Percentiles rank a stretch among this genome's conserved stretches.
These are phyloP conservation scores for Epinephelus lanceolatus DNA, from an alignment of 2,113 vertebrate genomes.

Conservation along the genomic window DNA sequence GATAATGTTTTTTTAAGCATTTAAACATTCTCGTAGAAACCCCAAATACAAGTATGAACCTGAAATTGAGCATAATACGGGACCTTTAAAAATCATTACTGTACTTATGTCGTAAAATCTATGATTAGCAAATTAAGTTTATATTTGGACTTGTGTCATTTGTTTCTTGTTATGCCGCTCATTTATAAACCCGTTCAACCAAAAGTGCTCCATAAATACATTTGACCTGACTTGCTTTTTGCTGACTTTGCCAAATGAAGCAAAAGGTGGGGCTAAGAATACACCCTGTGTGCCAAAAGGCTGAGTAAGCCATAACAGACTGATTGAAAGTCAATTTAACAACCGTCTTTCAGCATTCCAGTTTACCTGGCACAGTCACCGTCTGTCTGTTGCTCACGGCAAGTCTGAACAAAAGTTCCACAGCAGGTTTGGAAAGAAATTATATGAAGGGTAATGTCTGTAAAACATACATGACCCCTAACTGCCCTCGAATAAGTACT, in stretches of 20 bases:
- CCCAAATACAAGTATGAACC: no score
- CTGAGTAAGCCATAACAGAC: not conserved
- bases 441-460: not conserved
- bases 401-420: constrained; percentile 6
- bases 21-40: no score
- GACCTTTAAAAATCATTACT: not conserved
- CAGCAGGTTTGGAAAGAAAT: not conserved
- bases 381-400: not conserved
- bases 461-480: not conserved
- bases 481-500: not conserved
- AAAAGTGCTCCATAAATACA: not conserved
- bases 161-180: not conserved
- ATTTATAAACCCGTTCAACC: not conserved
- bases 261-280: constrained; percentile 11
- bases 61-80: no score
- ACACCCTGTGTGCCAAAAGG: not conserved
- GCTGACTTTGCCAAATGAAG: constrained; percentile 24
- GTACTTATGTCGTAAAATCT: not conserved
- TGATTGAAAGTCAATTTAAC: constrained; percentile 6
- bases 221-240: constrained; percentile 27
- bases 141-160: constrained; percentile 4
- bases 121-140: not conserved
- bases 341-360: constrained; percentile 11
- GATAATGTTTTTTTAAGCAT: no score
- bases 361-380: not conserved